Evolutionary conservation across 2,797 vertebrate species (phyloP), one percentile per base, ranked within the genome.

Genomic region (Saguinus oedipus): DNA sequence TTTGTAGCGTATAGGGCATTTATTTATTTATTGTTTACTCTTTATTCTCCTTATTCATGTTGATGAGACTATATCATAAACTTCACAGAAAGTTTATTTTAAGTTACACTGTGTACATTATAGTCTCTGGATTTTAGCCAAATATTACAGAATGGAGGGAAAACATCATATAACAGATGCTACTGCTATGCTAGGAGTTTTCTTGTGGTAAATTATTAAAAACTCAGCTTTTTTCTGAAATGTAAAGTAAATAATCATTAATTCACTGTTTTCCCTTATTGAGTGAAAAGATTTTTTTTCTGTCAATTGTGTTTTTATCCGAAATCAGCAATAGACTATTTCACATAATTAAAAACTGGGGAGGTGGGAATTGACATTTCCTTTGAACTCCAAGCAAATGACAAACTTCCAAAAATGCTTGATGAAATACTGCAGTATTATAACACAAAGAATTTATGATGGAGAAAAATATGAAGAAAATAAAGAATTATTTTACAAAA

Each of bases 241-340:
- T 96, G 79, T 91, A 91, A 93, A 91, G 48, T 83, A 95, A 97
- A 96, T 97, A 84, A 68, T 95, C 96, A 97, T 96, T 95, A 97
- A 96, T 94, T 97, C 78, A 89, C 75, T 80, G 39, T 83, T 96
- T 96, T 93, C 74, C 30, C 39, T 96, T 90, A 95, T 74, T 96
- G 90, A 94, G 55, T 86, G 96, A 90, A 96, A 88, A 90, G 80
- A 76, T n/a, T 46, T 85, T 94, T 97, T 72, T 92, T 36, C 92
- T 96, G 82, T 95, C 95, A 97, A 86, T 64, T 90, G 27, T 80
- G 55, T 97, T 96, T 96, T 93, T 70, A 86, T 91, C 79, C 83
- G 87, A 74, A 93, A 86, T 79, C 76, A 90, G 79, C 90, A 88
- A 70, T 55, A 86, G 92, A 94, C 85, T 96, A 89, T 93, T 96